phyloP scores from a whole-genome alignment of 1,140 invertebrate species.

The Ganaspis sp. region DNA sequence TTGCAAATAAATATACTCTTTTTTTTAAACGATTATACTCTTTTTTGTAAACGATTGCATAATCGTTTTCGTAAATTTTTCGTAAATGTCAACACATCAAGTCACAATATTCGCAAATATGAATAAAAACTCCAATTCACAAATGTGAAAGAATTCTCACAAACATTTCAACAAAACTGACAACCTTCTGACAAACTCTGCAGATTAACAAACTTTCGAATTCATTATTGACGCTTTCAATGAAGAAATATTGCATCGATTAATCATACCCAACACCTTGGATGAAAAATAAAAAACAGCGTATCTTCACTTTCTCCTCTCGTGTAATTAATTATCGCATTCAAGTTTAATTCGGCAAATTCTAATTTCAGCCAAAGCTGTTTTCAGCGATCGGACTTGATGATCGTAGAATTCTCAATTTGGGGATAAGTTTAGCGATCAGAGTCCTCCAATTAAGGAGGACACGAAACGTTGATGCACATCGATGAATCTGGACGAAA shows the following conservation, averaged over 20 bases:
- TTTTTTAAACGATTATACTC: no score
- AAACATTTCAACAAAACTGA: no score
- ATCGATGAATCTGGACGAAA: constrained; percentile 58
- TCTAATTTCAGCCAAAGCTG: neutral
- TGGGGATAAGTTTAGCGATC: constrained; percentile 16
- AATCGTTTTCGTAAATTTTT: no score
- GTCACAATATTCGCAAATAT: no score
- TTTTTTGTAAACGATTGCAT: no score
- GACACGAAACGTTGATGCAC: constrained; percentile 44
- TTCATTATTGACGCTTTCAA: no score
- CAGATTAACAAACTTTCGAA: no score
- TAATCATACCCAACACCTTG: neutral
- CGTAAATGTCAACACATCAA: no score
- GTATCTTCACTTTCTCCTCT: neutral
- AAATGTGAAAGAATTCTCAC: no score
- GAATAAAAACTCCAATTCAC: no score
- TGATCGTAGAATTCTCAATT: neutral
- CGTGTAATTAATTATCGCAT: constrained; percentile 1
- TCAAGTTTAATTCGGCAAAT: neutral
- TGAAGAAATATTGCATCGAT: neutral
- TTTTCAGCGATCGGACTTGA: neutral
- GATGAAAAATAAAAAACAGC: neutral
- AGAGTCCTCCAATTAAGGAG: constrained; percentile 50
- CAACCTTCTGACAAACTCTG: no score
- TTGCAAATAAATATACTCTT: no score